Evolutionary conservation across 2,113 vertebrate genomes (phyloP).

Genomic region (Cochlearius cochlearius): DNA sequence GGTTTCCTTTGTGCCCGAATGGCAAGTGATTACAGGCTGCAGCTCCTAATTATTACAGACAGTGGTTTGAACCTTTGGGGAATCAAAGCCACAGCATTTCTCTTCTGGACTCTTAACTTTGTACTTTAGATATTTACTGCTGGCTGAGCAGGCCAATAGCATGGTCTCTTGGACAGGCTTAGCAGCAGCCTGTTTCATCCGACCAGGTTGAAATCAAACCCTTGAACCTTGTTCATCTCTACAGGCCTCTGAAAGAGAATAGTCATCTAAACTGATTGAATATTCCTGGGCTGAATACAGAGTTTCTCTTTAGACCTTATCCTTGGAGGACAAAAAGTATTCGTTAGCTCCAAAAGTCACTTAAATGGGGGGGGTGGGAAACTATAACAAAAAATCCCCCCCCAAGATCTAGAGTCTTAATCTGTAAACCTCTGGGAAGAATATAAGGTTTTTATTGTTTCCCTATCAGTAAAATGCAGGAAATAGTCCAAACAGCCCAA

Average conservation of each 20-base stretch:
- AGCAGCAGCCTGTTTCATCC: background rate
- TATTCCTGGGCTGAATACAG: background rate
- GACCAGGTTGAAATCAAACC: background rate
- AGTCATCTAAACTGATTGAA: background rate
- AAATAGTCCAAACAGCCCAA: background rate
- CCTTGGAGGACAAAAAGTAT: background rate
- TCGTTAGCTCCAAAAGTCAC: background rate
- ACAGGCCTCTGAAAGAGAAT: background rate
- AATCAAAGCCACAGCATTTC: background rate
- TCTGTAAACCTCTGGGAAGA: background rate
- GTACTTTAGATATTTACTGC: background rate
- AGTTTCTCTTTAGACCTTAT: background rate
- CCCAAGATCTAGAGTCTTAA: background rate
- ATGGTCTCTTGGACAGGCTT: background rate
- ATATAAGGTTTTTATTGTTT: constrained; percentile 34
- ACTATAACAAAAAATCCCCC: background rate
- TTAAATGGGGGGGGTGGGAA: background rate
- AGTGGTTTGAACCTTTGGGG: background rate
- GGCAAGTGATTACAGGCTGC: background rate
- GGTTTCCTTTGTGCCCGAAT: background rate
- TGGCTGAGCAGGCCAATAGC: background rate
- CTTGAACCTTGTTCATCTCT: background rate
- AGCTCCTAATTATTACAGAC: background rate
- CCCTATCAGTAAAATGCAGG: constrained; percentile 1
- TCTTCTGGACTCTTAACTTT: background rate